Base-by-base conservation (phyloP, 2,888 invertebrate genomes). In the Drosophila multiciliata region DNA sequence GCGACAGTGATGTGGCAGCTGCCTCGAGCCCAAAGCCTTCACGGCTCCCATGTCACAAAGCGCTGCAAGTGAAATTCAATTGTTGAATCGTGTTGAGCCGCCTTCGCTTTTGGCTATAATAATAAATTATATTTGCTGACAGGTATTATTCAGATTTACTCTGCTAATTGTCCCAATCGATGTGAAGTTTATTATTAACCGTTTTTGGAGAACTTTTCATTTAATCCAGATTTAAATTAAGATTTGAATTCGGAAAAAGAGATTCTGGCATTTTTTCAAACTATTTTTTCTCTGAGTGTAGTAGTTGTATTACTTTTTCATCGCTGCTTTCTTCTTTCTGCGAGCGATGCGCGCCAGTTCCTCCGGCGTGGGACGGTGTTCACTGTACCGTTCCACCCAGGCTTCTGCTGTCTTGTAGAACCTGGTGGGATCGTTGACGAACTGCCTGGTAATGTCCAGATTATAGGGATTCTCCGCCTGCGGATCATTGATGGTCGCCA, bases 401-500 rank as follows among this genome's bases (percentile, higher is more conserved):
- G 99, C 99, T 92, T 99, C 99, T 50, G 99, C 99, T 94, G 98
- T 98, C 94, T 99, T 99, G 91, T 97, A 94, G 93, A 99, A 99
- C 93, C 98, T 99, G 95, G 98, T 98, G 92, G 96, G 96, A 94
- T 99, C 99, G 93, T 98, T 98, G 59, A 97, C 95, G 93, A 96
- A 99, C 93, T 99, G 99, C 92, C 99, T 98, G 4, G 99, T 99
- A 86, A 99, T 94, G 91, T 99, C 99, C 20, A 97, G 97, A 81
- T 98, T 95, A 66, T 99, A 94, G 0, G 99, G 98, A 94, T 99
- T 99, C 91, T 99, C 99, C 4, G 99, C 99, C 93, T 99, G 99
- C 0, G 99, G 99, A 93, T 99, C 98, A 92, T 99, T 98, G 38
- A 99, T 98, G 93, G 99, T 95, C 35, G 98, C 97, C 87, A 99